These are phyloP conservation scores for Aurelia sp. DNA, from an alignment of 30 jellyfish, hydroid and myxozoan genomes.

Conservation along the genomic window DNA sequence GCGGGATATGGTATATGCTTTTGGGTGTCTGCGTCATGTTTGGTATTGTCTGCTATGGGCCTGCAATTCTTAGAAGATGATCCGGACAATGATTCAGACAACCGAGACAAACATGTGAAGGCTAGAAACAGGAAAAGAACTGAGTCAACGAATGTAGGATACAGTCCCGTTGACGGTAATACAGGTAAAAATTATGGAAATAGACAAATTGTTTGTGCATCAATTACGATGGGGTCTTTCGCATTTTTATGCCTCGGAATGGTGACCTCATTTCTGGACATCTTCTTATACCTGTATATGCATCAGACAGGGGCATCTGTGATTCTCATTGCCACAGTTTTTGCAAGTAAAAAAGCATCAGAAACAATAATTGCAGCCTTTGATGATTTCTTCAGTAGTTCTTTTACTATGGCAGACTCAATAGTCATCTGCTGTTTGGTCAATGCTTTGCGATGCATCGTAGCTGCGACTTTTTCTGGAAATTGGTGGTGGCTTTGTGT, in stretches of 20 bases:
- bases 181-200: too few species aligned
- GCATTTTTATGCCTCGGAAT: background rate
- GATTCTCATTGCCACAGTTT: background rate
- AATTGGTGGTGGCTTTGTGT: background rate
- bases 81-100: too few species aligned
- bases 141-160: too few species aligned
- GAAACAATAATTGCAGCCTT: background rate
- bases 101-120: too few species aligned
- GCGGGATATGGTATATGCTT: too few species aligned
- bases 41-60: too few species aligned
- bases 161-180: too few species aligned
- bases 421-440: background rate
- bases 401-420: background rate
- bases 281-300: slow-evolving; percentile 12
- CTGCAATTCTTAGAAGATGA: too few species aligned
- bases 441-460: slow-evolving; percentile 17
- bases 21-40: too few species aligned
- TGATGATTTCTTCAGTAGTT: background rate
- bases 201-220: too few species aligned
- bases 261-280: background rate
- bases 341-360: slow-evolving; percentile 15
- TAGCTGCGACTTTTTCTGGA: background rate
- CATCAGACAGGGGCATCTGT: background rate
- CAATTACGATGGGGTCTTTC: too few species aligned
- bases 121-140: too few species aligned